These are phyloP conservation scores for Promerops cafer DNA, from an alignment of 2,113 vertebrate species.

Conservation along the genomic window DNA sequence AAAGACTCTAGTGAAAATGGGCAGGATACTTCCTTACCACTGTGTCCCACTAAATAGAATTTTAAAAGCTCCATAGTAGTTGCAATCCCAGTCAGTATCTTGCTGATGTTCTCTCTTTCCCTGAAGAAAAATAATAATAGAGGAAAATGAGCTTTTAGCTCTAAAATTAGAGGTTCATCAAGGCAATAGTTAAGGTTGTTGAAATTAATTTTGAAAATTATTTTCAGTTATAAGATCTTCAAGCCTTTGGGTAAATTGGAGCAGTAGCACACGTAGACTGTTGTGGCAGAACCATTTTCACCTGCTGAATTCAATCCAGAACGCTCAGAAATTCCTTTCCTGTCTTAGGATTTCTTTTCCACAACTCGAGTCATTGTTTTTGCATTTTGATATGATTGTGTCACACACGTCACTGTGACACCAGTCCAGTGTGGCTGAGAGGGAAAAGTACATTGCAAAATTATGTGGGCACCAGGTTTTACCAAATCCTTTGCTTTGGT, in stretches of 20 bases:
- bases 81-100: not conserved
- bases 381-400: not conserved
- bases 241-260: not conserved
- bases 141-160: not conserved
- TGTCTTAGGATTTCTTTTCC: not conserved
- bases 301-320: not conserved
- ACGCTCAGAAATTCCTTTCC: not conserved
- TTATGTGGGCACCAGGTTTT: not conserved
- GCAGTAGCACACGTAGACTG: not conserved
- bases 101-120: not conserved
- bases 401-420: not conserved
- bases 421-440: not conserved
- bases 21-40: not conserved
- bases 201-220: not conserved
- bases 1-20: not conserved
- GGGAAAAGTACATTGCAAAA: not conserved
- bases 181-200: not conserved
- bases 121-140: not conserved
- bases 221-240: not conserved
- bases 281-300: not conserved
- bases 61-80: not conserved
- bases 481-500: not conserved
- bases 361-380: not conserved
- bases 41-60: not conserved
- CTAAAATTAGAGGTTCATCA: not conserved